Evolutionary conservation across 2,113 vertebrate genomes (phyloP).

Genomic region (Tragulus kanchil): DNA sequence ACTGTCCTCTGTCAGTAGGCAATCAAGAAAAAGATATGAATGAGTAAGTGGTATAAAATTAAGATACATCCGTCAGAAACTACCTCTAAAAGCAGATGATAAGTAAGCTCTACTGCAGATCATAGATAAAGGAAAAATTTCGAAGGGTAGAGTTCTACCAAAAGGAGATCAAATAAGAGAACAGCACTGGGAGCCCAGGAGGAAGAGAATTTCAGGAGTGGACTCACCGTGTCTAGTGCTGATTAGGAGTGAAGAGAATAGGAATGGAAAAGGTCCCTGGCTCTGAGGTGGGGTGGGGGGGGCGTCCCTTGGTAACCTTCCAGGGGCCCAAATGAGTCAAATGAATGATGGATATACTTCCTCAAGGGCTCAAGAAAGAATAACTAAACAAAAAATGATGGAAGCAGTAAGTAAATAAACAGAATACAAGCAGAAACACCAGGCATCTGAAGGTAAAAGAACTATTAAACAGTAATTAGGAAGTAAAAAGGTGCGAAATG

Average conservation of each 20-base stretch:
- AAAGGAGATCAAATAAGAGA: background rate
- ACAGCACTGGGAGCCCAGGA: background rate
- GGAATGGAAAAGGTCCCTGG: background rate
- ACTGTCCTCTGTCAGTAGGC: background rate
- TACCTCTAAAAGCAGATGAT: background rate
- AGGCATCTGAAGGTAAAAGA: background rate
- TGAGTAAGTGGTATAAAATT: background rate
- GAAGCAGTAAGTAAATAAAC: background rate
- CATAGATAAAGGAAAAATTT: background rate
- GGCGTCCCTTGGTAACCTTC: background rate
- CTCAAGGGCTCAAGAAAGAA: background rate
- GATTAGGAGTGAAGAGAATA: background rate
- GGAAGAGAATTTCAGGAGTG: background rate
- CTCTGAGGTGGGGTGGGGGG: background rate
- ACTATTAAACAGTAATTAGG: background rate
- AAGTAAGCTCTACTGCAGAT: background rate
- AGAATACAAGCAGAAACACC: background rate
- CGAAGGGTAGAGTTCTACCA: background rate
- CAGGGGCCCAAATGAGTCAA: background rate
- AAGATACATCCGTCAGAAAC: background rate
- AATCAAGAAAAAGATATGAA: background rate
- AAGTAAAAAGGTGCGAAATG: background rate
- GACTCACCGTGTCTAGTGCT: background rate
- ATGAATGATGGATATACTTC: background rate
- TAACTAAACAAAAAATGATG: background rate